These are phyloP conservation scores for Bombyx huttoni DNA, from an alignment of 2,888 invertebrate genomes.

Conservation along the genomic window DNA sequence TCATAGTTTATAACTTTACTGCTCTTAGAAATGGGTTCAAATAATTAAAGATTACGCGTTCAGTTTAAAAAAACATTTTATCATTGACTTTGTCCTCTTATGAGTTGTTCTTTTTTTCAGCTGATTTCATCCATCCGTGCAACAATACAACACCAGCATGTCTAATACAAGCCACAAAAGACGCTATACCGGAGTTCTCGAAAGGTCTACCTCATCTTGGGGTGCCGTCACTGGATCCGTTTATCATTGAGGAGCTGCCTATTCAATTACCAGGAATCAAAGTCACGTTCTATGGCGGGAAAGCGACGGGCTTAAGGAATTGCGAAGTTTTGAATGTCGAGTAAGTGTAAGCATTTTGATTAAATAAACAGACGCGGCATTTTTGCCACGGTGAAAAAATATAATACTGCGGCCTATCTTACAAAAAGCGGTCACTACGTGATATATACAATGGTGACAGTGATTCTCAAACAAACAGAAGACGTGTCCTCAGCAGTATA, in stretches of 20 bases:
- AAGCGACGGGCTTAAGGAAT: slow-evolving; percentile 52
- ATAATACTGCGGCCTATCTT: too few relatives aligned
- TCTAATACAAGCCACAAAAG: slow-evolving; percentile 48
- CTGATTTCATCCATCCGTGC: slow-evolving; percentile 58
- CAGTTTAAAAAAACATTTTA: too few relatives aligned
- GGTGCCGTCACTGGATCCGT: slow-evolving; percentile 56
- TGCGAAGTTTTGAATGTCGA: slow-evolving; percentile 59
- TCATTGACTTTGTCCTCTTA: too few relatives aligned
- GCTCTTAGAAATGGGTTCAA: too few relatives aligned
- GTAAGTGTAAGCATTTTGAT: slow-evolving; percentile 33
- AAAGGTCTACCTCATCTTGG: slow-evolving; percentile 51
- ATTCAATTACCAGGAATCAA: slow-evolving; percentile 62
- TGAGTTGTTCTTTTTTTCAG: slow-evolving; percentile 21
- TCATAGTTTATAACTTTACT: too few relatives aligned
- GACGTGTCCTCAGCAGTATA: too few relatives aligned
- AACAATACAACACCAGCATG: slow-evolving; percentile 52
- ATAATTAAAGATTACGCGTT: too few relatives aligned
- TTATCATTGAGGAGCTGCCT: slow-evolving; percentile 52
- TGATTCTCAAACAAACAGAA: too few relatives aligned
- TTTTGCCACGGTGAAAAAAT: too few relatives aligned
- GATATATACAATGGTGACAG: too few relatives aligned
- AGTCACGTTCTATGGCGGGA: slow-evolving; percentile 56
- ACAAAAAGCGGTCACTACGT: too few relatives aligned
- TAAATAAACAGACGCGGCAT: background rate
- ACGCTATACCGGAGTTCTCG: slow-evolving; percentile 55